These are phyloP conservation scores for Aldrovandia affinis DNA, from an alignment of 2,797 vertebrate genomes.

Conservation along the genomic window DNA sequence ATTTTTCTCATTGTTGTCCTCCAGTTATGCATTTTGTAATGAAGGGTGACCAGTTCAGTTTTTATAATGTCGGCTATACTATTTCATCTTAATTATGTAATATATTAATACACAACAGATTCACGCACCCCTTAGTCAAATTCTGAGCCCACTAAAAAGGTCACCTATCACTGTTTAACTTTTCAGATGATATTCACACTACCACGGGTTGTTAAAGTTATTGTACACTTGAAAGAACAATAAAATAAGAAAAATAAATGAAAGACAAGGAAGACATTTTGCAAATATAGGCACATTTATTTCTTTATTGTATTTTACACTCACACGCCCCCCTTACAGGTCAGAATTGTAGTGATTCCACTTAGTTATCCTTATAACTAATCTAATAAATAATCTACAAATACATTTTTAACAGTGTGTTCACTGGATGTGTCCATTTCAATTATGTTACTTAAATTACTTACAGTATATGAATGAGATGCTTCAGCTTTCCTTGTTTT, in stretches of 20 bases:
- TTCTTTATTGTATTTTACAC: background rate
- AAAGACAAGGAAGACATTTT: background rate
- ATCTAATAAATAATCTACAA: background rate
- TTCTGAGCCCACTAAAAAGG: constrained; percentile 29
- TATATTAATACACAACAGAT: constrained; percentile 24
- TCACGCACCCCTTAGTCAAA: constrained; percentile 18
- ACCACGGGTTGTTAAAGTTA: constrained; percentile 17
- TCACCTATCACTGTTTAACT: constrained; percentile 19
- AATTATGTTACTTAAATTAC: background rate
- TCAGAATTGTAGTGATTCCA: background rate
- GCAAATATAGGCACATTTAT: background rate
- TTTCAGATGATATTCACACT: constrained; percentile 14
- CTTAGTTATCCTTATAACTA: background rate
- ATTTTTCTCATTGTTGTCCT: constrained; percentile 18
- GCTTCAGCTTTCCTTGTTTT: background rate
- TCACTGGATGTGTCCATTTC: background rate
- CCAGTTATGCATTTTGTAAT: constrained; percentile 27
- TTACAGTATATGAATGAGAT: background rate
- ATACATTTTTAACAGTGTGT: background rate
- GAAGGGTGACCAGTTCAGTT: constrained; percentile 26
- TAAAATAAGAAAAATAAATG: background rate
- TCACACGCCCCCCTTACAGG: background rate
- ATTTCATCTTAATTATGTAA: constrained; percentile 32
- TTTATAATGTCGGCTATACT: constrained; percentile 24
- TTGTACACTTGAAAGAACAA: background rate